These are phyloP conservation scores for Rhizoglyphus robini DNA, from an alignment of 1,140 invertebrate species.

Conservation along the genomic window DNA sequence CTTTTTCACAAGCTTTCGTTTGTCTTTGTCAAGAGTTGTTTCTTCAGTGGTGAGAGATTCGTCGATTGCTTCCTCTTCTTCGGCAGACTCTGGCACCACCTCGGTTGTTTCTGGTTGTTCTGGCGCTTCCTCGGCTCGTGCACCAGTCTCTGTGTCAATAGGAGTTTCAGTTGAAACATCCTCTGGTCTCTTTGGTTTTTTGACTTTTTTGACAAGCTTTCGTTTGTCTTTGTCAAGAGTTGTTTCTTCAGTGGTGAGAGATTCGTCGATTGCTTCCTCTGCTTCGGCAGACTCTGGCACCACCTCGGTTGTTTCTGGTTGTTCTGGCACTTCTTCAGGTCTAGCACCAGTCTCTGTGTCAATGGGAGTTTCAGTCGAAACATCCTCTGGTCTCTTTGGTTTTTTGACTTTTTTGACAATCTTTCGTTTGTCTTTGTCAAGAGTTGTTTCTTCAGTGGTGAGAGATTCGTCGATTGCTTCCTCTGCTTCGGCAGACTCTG, in stretches of 20 bases:
- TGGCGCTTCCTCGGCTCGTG: neutral
- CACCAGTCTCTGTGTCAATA: neutral
- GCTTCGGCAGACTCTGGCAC: neutral
- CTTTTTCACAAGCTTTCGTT: neutral
- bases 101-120: neutral
- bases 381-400: neutral
- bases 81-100: neutral
- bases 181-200: neutral
- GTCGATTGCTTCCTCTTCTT: neutral
- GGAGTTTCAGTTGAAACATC: neutral
- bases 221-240: neutral
- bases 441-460: conserved; percentile 31
- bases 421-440: conserved; percentile 31
- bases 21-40: neutral
- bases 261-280: neutral
- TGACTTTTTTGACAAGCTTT: neutral
- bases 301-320: neutral
- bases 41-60: too few relatives aligned
- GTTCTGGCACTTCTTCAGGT: neutral
- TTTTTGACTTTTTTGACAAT: neutral
- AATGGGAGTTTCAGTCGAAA: neutral
- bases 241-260: neutral
- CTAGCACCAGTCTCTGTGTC: neutral
- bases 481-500: conserved; percentile 29
- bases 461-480: conserved; percentile 35